Conservation (phyloP, 2,888 invertebrate genomes). For the Eledona agricola region DNA sequence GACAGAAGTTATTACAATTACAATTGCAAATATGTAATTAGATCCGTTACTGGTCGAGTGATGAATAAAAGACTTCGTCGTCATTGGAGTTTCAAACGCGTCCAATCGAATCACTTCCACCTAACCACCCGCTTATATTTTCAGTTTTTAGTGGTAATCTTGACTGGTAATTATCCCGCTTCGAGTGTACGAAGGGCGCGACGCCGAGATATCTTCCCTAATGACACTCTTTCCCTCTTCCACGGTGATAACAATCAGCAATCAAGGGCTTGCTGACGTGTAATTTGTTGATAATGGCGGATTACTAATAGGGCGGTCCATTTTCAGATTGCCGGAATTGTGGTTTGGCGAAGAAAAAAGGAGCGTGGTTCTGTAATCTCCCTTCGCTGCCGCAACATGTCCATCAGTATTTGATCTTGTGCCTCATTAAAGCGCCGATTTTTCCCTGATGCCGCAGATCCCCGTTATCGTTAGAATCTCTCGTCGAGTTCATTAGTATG, state of each 20-base stretch:
- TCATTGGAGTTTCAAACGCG: conserved; percentile 13
- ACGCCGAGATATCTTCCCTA: conserved; percentile 40
- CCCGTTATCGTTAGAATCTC: conserved; percentile 13
- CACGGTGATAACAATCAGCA: conserved; percentile 50
- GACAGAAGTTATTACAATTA: too few relatives aligned
- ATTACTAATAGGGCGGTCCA: conserved; percentile 44
- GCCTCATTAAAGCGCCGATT: conserved; percentile 8
- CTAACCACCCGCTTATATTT: background rate
- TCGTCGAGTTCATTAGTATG: conserved; percentile 16
- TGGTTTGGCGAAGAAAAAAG: too few relatives aligned
- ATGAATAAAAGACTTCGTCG: conserved; percentile 11
- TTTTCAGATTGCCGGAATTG: conserved; percentile 31
- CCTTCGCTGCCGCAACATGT: too few relatives aligned
- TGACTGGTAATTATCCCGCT: conserved; percentile 28
- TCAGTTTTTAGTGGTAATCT: conserved; percentile 16
- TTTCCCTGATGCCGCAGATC: conserved; percentile 4
- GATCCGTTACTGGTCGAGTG: conserved; percentile 5
- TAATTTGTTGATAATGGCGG: conserved; percentile 53
- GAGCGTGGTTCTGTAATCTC: too few relatives aligned
- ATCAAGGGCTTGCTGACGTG: conserved; percentile 51
- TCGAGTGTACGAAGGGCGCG: conserved; percentile 14
- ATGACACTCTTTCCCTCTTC: conserved; percentile 48
- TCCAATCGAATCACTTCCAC: background rate
- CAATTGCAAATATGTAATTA: conserved; percentile 22
- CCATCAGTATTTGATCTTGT: too few relatives aligned